phyloP scores from a whole-genome alignment of 2,888 invertebrate species.

The Noctua janthe region DNA sequence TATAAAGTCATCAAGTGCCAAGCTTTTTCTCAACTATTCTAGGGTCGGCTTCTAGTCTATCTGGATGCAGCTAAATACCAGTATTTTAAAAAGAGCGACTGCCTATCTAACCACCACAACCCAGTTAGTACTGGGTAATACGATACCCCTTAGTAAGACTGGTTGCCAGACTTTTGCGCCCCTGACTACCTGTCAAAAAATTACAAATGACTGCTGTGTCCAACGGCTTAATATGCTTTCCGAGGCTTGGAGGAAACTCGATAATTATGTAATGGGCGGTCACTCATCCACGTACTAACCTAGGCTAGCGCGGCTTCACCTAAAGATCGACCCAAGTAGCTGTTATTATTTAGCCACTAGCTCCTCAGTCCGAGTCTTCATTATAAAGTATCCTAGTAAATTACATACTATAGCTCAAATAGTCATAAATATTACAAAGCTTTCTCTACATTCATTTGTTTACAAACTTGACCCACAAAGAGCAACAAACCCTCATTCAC shows the following conservation, averaged over 20 bases:
- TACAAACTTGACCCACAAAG: conserved; percentile 1
- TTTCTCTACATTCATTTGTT: background rate
- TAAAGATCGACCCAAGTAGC: background rate
- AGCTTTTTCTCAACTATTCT: background rate
- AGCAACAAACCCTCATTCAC: background rate
- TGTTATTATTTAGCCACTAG: background rate
- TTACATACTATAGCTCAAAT: background rate
- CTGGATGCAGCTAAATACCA: background rate
- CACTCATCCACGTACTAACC: background rate
- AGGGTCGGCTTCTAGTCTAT: background rate
- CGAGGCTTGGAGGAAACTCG: background rate
- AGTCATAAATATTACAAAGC: background rate
- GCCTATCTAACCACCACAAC: background rate
- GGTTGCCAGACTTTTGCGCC: background rate
- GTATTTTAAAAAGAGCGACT: background rate
- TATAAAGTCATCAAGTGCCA: background rate
- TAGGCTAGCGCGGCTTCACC: background rate
- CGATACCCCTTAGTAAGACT: background rate
- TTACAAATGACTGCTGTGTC: background rate
- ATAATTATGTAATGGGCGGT: background rate
- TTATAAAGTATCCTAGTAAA: background rate
- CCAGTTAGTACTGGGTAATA: background rate
- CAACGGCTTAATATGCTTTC: background rate
- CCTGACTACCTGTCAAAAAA: background rate
- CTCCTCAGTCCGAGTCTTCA: background rate